phyloP scores from a whole-genome alignment of 1,140 invertebrate genomes.

The Bombus fervidus region DNA sequence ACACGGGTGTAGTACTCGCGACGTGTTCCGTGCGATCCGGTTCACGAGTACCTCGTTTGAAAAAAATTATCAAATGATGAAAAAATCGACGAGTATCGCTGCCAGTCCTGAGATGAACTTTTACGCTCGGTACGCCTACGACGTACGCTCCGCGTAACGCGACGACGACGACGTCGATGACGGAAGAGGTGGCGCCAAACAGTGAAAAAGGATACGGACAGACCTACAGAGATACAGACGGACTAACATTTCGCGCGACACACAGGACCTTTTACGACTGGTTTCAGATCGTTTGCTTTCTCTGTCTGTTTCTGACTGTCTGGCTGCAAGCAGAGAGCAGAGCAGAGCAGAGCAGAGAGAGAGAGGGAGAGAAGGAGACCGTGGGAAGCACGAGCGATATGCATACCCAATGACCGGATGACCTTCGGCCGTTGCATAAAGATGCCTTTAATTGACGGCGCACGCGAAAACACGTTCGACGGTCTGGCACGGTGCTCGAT shows the following conservation, averaged over 20 bases:
- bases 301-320: neutral
- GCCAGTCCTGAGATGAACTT: too few species aligned
- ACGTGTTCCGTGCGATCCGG: neutral
- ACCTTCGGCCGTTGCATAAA: slow-evolving; percentile 82
- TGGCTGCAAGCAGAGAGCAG: neutral
- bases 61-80: too few species aligned
- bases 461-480: slow-evolving; percentile 79
- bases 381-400: slow-evolving; percentile 79
- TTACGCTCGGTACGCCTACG: neutral
- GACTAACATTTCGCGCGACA: neutral
- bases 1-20: neutral
- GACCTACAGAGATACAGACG: slow-evolving; percentile 11
- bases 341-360: neutral
- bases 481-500: slow-evolving; percentile 67
- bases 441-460: slow-evolving; percentile 81
- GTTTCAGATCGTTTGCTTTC: slow-evolving; percentile 69
- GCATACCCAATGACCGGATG: slow-evolving; percentile 81
- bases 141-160: slow-evolving; percentile 33
- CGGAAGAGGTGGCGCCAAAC: neutral
- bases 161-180: neutral
- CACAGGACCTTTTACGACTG: slow-evolving; percentile 73
- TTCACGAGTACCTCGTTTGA: neutral
- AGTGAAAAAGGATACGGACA: neutral
- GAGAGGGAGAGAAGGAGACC: slow-evolving; percentile 62
- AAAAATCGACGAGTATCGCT: slow-evolving; percentile 14